phyloP scores from a whole-genome alignment of 2,888 invertebrate genomes.

The Aphodius sticticus region DNA sequence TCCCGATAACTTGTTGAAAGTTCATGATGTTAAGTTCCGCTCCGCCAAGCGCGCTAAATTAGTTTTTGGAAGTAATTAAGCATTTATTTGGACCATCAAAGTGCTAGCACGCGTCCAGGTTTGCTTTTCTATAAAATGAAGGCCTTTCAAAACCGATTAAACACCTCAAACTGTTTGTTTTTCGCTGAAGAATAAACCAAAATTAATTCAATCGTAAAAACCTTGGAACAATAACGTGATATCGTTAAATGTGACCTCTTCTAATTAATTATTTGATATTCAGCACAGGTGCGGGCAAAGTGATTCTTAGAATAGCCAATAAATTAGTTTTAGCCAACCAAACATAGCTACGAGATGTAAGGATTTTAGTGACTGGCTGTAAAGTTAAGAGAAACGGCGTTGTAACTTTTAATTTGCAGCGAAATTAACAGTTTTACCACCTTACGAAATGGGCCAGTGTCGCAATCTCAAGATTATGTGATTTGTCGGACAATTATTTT shows the following conservation, averaged over 20 bases:
- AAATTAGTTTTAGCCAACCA: not conserved
- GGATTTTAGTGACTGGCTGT: not conserved
- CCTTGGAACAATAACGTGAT: not conserved
- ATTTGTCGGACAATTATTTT: too few species aligned
- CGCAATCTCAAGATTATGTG: too few species aligned
- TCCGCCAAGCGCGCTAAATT: not conserved
- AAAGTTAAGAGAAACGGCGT: not conserved
- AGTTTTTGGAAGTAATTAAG: not conserved
- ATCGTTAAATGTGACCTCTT: not conserved
- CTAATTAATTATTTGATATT: not conserved
- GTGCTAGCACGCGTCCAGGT: not conserved
- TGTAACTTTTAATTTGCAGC: not conserved
- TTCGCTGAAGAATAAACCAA: too few species aligned
- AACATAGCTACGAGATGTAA: not conserved
- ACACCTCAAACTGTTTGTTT: too few species aligned
- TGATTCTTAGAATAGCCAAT: not conserved
- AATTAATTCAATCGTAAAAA: too few species aligned
- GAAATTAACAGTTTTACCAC: not conserved
- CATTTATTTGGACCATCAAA: not conserved
- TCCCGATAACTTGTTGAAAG: slow-evolving; percentile 4
- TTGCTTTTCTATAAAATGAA: too few species aligned
- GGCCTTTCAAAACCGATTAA: too few species aligned
- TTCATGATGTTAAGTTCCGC: not conserved
- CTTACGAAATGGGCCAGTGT: not conserved
- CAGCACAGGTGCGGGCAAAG: not conserved